Percentiles rank a stretch among this genome's conserved stretches.
These are phyloP conservation scores for Anarhynchus alexandrinus DNA, from an alignment of 2,113 vertebrate genomes.

Conservation along the genomic window DNA sequence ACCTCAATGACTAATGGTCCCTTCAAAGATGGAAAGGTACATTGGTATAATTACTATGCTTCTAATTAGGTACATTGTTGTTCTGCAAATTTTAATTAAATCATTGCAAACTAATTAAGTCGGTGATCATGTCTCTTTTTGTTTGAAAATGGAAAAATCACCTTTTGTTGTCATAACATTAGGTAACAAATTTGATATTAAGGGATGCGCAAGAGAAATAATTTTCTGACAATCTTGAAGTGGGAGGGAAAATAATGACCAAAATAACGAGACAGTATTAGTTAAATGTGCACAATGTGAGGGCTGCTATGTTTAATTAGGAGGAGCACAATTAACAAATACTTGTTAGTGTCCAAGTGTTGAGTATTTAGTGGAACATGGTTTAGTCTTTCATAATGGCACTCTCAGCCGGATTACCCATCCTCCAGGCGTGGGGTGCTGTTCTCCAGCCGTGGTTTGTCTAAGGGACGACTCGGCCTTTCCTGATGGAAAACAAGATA, in stretches of 20 bases:
- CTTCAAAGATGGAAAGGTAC: slow-evolving; percentile 64
- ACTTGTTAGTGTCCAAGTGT: neutral
- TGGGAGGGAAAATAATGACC: neutral
- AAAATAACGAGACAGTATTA: neutral
- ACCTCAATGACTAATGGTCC: slow-evolving; percentile 52
- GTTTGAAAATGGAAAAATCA: slow-evolving; percentile 54
- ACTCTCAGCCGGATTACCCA: rapidly evolving
- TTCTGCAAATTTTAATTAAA: slow-evolving; percentile 71
- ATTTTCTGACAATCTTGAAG: neutral
- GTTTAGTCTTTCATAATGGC: neutral
- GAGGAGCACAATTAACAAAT: neutral
- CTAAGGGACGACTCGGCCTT: neutral
- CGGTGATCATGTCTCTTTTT: slow-evolving; percentile 55
- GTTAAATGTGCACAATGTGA: neutral
- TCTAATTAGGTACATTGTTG: slow-evolving; percentile 64
- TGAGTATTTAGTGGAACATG: neutral
- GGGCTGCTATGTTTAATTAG: neutral
- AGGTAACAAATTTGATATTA: slow-evolving; percentile 1
- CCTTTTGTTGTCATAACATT: slow-evolving; percentile 19
- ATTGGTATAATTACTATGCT: slow-evolving; percentile 57
- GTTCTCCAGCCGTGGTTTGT: neutral
- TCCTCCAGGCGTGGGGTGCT: neutral
- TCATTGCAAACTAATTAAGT: slow-evolving; percentile 69
- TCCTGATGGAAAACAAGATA: neutral
- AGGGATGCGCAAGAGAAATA: neutral